These are phyloP conservation scores for Pseudorasbora parva DNA, from an alignment of 2,113 vertebrate genomes.

Conservation along the genomic window DNA sequence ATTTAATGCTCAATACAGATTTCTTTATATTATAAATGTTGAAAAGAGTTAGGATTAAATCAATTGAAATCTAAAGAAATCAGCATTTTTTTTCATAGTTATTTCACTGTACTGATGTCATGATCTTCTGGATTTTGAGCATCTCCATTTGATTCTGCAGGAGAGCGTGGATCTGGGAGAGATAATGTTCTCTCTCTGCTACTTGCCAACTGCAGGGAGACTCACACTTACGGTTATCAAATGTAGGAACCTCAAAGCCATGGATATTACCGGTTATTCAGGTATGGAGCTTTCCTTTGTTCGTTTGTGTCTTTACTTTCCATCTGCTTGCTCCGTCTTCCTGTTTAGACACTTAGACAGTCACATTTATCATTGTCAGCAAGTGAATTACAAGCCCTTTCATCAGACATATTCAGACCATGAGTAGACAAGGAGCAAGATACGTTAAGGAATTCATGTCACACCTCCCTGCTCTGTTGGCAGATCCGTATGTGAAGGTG, in stretches of 20 bases:
- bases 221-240: constrained; percentile 90
- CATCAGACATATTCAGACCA: constrained; percentile 16
- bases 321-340: not conserved
- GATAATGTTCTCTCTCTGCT: constrained; percentile 90
- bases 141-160: constrained; percentile 66
- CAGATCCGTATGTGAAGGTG: constrained; percentile 93
- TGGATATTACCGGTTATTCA: constrained; percentile 91
- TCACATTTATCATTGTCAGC: constrained; percentile 23
- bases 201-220: constrained; percentile 88
- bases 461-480: constrained; percentile 36
- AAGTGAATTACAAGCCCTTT: not conserved
- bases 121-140: constrained; percentile 10
- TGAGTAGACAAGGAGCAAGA: not conserved
- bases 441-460: constrained; percentile 15
- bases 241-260: constrained; percentile 89
- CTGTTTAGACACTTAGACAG: constrained; percentile 10
- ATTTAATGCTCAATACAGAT: not conserved
- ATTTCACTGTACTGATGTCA: not conserved
- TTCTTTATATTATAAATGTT: not conserved
- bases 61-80: no score
- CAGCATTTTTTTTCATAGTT: not conserved
- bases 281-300: constrained; percentile 38
- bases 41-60: not conserved
- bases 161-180: constrained; percentile 89
- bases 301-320: not conserved